Percentiles rank a stretch among this genome's conserved stretches.
phyloP scores from a whole-genome alignment of 2,113 vertebrate species.

The Gasterosteus nipponicus region DNA sequence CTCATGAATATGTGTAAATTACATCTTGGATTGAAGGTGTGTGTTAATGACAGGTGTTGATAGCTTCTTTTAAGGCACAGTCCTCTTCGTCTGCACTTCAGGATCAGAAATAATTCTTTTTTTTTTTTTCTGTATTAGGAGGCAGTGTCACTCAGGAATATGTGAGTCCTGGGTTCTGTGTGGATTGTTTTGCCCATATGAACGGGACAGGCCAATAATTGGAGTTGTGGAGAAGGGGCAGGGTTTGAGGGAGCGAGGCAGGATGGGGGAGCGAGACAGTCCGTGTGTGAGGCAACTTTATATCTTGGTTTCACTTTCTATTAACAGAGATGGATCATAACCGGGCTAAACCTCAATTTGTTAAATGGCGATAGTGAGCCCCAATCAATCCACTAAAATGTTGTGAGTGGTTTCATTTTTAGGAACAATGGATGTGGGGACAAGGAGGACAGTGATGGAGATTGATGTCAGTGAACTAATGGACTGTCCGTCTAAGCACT shows the following conservation, averaged over 20 bases:
- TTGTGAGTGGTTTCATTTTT: constrained; percentile 62
- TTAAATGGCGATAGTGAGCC: constrained; percentile 54
- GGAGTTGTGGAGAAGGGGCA: background rate
- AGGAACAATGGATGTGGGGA: constrained; percentile 49
- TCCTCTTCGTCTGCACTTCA: background rate
- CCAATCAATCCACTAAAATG: constrained; percentile 66
- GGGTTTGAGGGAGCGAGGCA: background rate
- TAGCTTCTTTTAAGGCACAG: background rate
- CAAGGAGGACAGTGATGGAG: constrained; percentile 54
- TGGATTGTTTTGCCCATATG: background rate
- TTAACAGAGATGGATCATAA: constrained; percentile 65
- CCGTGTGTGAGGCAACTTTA: constrained; percentile 41
- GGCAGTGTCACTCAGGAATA: background rate
- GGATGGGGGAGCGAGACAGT: constrained; percentile 4
- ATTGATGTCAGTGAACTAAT: constrained; percentile 71
- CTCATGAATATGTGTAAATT: background rate
- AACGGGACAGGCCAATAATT: constrained; percentile 29
- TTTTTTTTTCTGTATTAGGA: background rate
- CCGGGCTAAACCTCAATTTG: constrained; percentile 61
- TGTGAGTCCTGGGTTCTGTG: background rate
- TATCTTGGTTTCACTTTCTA: constrained; percentile 61
- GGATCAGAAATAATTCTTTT: background rate
- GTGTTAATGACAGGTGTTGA: background rate
- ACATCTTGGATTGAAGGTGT: background rate
- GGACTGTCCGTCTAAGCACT: constrained; percentile 64